Conservation (phyloP, 2,797 vertebrate genomes). For the Spheniscus humboldti region DNA sequence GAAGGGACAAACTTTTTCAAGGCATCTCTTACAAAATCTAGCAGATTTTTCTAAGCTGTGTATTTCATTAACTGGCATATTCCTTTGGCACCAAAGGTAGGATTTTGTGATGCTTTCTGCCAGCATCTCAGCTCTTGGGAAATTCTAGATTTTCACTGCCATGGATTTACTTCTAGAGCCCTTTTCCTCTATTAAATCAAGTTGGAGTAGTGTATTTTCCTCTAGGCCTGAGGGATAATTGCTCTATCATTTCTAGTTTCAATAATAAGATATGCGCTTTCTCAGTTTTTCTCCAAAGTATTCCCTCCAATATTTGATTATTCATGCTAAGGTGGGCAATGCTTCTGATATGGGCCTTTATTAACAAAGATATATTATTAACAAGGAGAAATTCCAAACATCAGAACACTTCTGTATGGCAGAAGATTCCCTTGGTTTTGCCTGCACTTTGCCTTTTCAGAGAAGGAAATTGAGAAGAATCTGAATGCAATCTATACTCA, state of each 20-base stretch:
- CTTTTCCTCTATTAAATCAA: not conserved
- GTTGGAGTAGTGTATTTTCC: not conserved
- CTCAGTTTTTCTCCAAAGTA: not conserved
- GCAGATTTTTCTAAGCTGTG: constrained; percentile 13
- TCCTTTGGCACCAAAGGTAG: constrained; percentile 8
- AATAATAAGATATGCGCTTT: not conserved
- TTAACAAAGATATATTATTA: not conserved
- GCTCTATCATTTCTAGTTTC: not conserved
- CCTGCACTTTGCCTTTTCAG: not conserved
- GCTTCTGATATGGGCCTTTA: not conserved
- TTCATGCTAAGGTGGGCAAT: not conserved
- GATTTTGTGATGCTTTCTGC: not conserved
- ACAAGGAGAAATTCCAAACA: not conserved
- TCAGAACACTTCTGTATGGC: not conserved
- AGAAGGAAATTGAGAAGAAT: not conserved
- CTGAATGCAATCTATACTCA: not conserved
- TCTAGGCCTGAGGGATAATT: not conserved
- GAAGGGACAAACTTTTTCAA: not conserved
- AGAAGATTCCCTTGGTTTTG: not conserved
- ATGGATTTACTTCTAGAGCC: not conserved
- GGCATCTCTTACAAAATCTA: constrained; percentile 12
- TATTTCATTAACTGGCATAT: constrained; percentile 51
- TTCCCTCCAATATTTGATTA: not conserved
- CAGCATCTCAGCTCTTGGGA: not conserved
- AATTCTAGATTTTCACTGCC: not conserved